Conservation (phyloP, 2,113 vertebrate species). For the Serilophus lunatus region DNA sequence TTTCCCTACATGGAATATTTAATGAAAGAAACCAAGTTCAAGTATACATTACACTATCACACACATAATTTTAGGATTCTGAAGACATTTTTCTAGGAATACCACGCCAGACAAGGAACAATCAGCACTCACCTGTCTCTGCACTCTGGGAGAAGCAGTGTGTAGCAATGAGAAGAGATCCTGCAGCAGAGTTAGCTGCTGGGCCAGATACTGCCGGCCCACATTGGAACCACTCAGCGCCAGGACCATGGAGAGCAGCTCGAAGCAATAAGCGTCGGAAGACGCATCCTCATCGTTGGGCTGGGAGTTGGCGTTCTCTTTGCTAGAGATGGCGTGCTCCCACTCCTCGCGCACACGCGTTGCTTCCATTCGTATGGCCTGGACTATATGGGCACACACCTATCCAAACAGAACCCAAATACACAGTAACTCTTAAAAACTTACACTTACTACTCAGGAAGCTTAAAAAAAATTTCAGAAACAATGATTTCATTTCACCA, state of each 20-base stretch:
- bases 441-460: background rate
- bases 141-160: slow-evolving; percentile 95
- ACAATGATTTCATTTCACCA: background rate
- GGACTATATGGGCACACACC: slow-evolving; percentile 98
- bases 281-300: slow-evolving; percentile 93
- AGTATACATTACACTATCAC: background rate
- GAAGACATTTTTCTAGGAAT: background rate
- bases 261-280: slow-evolving; percentile 97
- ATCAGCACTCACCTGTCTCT: slow-evolving; percentile 87
- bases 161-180: slow-evolving; percentile 96
- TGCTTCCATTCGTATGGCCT: slow-evolving; percentile 97
- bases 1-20: background rate
- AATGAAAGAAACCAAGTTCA: background rate
- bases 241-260: slow-evolving; percentile 96
- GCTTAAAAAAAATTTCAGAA: background rate
- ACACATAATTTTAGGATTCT: accelerated
- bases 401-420: slow-evolving; percentile 7
- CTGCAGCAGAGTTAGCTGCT: slow-evolving; percentile 95
- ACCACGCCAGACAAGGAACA: accelerated
- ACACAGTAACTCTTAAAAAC: accelerated
- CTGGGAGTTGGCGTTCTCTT: slow-evolving; percentile 98
- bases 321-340: slow-evolving; percentile 98
- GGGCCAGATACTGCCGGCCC: slow-evolving; percentile 94
- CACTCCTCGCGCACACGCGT: slow-evolving; percentile 96
- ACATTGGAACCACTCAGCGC: slow-evolving; percentile 96